These are phyloP conservation scores for Amphimallon solstitiale DNA, from an alignment of 2,888 invertebrate species.

Conservation along the genomic window DNA sequence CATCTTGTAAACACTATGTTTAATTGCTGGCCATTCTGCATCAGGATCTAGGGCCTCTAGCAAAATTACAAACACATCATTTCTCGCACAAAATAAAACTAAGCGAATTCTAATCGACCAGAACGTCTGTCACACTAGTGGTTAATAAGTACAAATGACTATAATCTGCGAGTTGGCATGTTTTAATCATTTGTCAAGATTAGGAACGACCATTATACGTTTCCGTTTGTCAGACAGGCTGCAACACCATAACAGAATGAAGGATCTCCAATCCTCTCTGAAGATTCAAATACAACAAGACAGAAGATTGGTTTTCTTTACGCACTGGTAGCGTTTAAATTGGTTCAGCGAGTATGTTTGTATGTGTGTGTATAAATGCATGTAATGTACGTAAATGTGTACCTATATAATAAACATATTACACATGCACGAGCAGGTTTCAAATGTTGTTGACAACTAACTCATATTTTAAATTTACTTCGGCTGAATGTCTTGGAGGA, in stretches of 20 bases:
- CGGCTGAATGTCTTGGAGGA: slow-evolving; percentile 3
- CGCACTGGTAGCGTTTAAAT: slow-evolving; percentile 20
- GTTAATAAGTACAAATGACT: slow-evolving; percentile 32
- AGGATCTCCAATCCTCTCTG: background rate
- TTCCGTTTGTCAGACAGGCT: slow-evolving; percentile 19
- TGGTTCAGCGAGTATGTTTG: slow-evolving; percentile 2
- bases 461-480: slow-evolving; percentile 26
- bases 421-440: slow-evolving; percentile 24
- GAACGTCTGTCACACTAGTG: background rate
- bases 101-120: background rate
- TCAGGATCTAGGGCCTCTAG: too few relatives aligned
- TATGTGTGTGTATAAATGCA: slow-evolving; percentile 1
- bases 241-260: slow-evolving; percentile 12
- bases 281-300: slow-evolving; percentile 1
- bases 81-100: background rate
- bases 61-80: background rate
- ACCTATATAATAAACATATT: slow-evolving; percentile 24
- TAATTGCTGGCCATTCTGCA: too few relatives aligned
- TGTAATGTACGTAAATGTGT: slow-evolving; percentile 6
- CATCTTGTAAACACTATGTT: too few relatives aligned
- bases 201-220: slow-evolving; percentile 28
- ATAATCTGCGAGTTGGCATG: slow-evolving; percentile 33
- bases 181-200: slow-evolving; percentile 37
- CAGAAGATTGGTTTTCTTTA: slow-evolving; percentile 10
- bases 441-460: slow-evolving; percentile 34